phyloP scores from a whole-genome alignment of 2,797 vertebrate genomes.

The Myotis findleyi region DNA sequence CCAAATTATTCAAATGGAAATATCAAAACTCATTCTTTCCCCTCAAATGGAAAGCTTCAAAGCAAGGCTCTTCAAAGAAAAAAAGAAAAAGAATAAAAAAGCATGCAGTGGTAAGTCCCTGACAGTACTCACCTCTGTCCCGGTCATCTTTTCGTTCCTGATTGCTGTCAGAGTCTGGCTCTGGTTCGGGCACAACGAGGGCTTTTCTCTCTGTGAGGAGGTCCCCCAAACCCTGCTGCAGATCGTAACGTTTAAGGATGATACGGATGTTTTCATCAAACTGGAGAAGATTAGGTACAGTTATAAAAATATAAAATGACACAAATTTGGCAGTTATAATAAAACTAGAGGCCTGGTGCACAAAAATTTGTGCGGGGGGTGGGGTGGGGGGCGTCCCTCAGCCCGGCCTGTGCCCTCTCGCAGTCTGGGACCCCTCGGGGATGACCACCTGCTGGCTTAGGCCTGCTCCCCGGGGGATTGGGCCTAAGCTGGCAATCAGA shows the following conservation, averaged over 20 bases:
- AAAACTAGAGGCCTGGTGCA: background rate
- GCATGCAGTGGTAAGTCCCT: accelerated
- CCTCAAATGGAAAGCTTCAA: conserved; percentile 40
- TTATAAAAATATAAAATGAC: background rate
- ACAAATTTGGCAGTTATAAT: background rate
- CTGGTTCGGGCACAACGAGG: conserved; percentile 96
- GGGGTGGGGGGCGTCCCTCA: too few species aligned
- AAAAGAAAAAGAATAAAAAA: background rate
- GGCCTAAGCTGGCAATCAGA: too few species aligned
- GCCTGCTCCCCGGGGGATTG: too few species aligned
- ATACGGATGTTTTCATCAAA: conserved; percentile 97
- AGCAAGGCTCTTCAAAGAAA: background rate
- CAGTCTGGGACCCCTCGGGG: too few species aligned
- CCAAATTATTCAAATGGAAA: conserved; percentile 54
- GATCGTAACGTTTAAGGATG: conserved; percentile 93
- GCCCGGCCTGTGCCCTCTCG: too few species aligned
- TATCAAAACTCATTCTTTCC: background rate
- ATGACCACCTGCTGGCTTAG: too few species aligned
- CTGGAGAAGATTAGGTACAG: conserved; percentile 82
- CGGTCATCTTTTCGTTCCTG: conserved; percentile 96
- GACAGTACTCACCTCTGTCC: conserved; percentile 86
- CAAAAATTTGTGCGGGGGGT: too few species aligned
- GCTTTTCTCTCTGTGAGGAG: conserved; percentile 93
- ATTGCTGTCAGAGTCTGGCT: conserved; percentile 97
- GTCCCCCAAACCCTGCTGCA: conserved; percentile 91